A percentile compares a stretch with the other conserved stretches of the same genome.
phyloP scores from a whole-genome alignment of 2,888 invertebrate species.

The Caenorhabditis macrosperma region DNA sequence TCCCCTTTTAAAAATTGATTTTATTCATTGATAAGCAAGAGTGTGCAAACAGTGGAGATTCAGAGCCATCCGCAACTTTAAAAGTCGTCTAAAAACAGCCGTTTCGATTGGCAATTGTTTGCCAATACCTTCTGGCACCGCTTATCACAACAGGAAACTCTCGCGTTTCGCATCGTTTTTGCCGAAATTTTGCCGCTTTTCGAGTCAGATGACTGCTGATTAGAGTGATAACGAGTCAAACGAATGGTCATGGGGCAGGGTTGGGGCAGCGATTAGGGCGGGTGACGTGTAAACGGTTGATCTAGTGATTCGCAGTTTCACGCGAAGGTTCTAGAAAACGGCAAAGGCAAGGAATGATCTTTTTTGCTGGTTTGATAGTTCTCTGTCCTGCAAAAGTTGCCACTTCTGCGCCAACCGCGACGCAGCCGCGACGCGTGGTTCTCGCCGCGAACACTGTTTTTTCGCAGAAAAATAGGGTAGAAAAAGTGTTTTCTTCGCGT shows the following conservation, averaged over 20 bases:
- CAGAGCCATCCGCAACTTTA: neutral
- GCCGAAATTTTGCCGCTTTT: neutral
- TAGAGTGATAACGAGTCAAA: neutral
- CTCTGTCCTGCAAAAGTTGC: too few relatives aligned
- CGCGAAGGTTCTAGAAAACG: neutral
- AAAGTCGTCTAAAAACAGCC: neutral
- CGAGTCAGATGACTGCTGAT: neutral
- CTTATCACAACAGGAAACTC: slow-evolving; percentile 2
- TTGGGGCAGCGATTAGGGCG: neutral
- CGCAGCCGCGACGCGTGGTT: too few relatives aligned
- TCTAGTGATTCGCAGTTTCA: neutral
- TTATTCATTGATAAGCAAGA: neutral
- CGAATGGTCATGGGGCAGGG: neutral
- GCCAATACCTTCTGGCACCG: neutral
- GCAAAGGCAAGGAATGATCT: too few relatives aligned
- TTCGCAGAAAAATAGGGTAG: too few relatives aligned
- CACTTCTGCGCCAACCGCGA: too few relatives aligned
- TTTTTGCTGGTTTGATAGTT: too few relatives aligned
- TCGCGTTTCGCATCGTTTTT: neutral
- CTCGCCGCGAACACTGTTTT: too few relatives aligned
- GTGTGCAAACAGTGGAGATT: neutral
- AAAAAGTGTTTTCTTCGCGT: too few relatives aligned
- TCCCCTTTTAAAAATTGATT: neutral
- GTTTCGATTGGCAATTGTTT: neutral
- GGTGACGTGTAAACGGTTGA: neutral